Conservation (phyloP, 1,140 invertebrate species). For the Trigoniulus corallinus region DNA sequence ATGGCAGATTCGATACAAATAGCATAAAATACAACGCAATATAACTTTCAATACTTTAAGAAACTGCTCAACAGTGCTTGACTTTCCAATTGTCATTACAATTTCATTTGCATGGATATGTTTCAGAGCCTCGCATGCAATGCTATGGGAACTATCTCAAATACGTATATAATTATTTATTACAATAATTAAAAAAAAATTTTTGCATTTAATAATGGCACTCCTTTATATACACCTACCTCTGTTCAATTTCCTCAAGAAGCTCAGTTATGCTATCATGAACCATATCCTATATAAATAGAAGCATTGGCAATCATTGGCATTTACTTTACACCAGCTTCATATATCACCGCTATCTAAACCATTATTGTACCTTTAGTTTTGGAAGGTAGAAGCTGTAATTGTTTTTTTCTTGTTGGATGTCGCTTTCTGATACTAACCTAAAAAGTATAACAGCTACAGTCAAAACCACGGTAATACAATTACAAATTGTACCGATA, state of each 20-base stretch:
- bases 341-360: no score
- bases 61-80: constrained; percentile 66
- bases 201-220: background rate
- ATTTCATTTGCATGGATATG: constrained; percentile 84
- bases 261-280: background rate
- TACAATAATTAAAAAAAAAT: background rate
- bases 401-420: background rate
- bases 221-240: background rate
- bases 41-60: constrained; percentile 32
- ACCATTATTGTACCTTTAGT: background rate
- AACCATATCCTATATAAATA: background rate
- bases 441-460: no score
- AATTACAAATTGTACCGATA: no score
- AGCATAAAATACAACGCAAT: constrained; percentile 2
- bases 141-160: constrained; percentile 48
- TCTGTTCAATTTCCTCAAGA: background rate
- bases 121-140: constrained; percentile 61
- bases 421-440: no score
- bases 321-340: no score
- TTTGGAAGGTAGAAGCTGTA: background rate
- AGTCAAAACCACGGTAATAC: no score
- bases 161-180: constrained; percentile 5
- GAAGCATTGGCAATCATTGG: background rate
- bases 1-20: background rate
- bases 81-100: constrained; percentile 71